These are phyloP conservation scores for Diplodus puntazzo DNA, from an alignment of 2,797 vertebrate genomes.

Conservation along the genomic window DNA sequence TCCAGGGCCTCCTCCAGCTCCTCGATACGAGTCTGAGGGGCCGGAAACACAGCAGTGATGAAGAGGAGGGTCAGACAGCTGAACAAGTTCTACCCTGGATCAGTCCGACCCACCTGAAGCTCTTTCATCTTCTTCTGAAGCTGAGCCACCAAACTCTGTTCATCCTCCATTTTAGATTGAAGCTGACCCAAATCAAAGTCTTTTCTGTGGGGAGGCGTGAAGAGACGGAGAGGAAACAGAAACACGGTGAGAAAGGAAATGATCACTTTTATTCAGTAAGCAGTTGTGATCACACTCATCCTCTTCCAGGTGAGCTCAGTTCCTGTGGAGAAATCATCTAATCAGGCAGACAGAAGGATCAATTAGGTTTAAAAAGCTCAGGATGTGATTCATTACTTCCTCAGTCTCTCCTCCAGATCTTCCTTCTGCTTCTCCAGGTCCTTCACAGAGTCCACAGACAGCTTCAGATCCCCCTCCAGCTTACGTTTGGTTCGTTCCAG, in stretches of 20 bases:
- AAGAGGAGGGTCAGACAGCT: not conserved
- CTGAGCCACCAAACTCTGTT: constrained; percentile 86
- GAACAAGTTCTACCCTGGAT: not conserved
- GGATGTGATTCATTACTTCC: constrained; percentile 85
- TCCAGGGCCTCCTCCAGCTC: constrained; percentile 95
- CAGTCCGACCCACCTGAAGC: constrained; percentile 85
- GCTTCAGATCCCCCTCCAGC: constrained; percentile 93
- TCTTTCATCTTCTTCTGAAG: constrained; percentile 96
- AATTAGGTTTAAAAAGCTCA: not conserved
- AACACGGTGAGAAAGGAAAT: too few relatives aligned
- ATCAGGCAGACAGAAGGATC: not conserved
- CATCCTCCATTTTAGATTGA: constrained; percentile 91
- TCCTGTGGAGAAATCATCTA: not conserved
- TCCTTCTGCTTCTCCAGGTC: constrained; percentile 91
- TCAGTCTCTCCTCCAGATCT: constrained; percentile 92
- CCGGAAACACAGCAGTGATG: not conserved
- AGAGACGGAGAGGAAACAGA: too few relatives aligned
- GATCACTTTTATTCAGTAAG: too few relatives aligned
- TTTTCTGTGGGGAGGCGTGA: constrained; percentile 81
- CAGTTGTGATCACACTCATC: too few relatives aligned
- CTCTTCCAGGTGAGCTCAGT: too few relatives aligned
- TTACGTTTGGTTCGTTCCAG: constrained; percentile 92
- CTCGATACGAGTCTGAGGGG: constrained; percentile 90
- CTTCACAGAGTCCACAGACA: constrained; percentile 89
- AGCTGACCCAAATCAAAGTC: constrained; percentile 91